phyloP scores from a whole-genome alignment of 2,888 invertebrate genomes.

The Pseudanteris insignis region DNA sequence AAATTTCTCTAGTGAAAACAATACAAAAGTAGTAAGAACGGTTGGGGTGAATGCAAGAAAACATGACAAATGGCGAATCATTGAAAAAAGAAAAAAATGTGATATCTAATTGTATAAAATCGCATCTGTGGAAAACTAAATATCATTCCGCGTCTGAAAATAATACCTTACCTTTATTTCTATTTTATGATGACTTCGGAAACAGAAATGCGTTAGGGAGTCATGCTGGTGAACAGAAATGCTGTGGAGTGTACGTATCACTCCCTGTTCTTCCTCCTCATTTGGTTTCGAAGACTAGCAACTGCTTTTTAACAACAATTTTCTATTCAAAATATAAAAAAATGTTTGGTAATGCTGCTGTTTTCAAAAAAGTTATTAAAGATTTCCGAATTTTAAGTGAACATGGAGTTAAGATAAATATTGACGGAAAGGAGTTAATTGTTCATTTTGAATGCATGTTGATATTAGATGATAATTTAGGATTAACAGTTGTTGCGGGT shows the following conservation, averaged over 20 bases:
- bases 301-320: constrained; percentile 24
- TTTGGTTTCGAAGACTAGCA: constrained; percentile 11
- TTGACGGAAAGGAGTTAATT: not conserved
- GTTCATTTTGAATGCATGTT: constrained; percentile 1
- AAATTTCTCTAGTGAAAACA: not conserved
- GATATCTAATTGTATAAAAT: too few relatives aligned
- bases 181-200: not conserved
- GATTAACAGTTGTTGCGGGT: constrained; percentile 5
- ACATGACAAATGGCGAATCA: constrained; percentile 6
- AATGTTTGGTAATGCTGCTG: not conserved
- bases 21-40: constrained; percentile 26
- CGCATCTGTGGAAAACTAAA: too few relatives aligned
- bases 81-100: constrained; percentile 15
- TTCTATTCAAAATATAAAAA: constrained; percentile 6
- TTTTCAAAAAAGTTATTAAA: constrained; percentile 1
- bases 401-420: not conserved
- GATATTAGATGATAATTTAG: not conserved
- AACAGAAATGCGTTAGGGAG: not conserved
- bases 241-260: constrained; percentile 29
- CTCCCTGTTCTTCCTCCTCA: constrained; percentile 34
- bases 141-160: not conserved
- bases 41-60: constrained; percentile 22
- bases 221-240: constrained; percentile 1
- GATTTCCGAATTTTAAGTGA: not conserved
- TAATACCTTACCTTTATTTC: not conserved